A percentile compares a stretch with the other conserved stretches of the same genome.
Evolutionary conservation across 2,797 vertebrate genomes (phyloP).

Genomic region (Accipiter minullus): DNA sequence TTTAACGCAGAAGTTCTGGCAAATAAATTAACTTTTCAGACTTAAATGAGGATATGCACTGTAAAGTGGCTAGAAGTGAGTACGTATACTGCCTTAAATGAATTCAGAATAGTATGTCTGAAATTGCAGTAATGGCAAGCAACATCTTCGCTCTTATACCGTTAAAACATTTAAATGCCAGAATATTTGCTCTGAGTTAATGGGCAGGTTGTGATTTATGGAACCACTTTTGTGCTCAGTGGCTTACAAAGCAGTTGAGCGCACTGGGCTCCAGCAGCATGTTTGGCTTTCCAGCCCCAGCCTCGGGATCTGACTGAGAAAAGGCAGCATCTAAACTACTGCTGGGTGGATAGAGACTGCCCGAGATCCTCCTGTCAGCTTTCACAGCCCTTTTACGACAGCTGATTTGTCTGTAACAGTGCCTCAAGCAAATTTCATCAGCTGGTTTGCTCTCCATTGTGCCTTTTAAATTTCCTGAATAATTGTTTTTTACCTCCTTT

Average conservation of each 20-base stretch:
- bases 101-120: neutral
- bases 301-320: neutral
- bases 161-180: neutral
- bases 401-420: neutral
- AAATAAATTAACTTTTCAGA: slow-evolving; percentile 43
- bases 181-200: neutral
- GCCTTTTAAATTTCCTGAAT: neutral
- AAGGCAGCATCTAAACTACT: neutral
- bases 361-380: rapidly evolving
- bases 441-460: neutral
- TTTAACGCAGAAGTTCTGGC: slow-evolving; percentile 9
- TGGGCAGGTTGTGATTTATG: neutral
- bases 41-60: neutral
- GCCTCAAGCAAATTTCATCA: neutral
- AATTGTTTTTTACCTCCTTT: neutral
- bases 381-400: neutral
- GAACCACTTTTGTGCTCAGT: neutral
- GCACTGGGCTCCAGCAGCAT: neutral
- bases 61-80: neutral
- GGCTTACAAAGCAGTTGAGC: neutral
- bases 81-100: neutral
- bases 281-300: neutral
- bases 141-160: neutral
- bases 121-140: neutral
- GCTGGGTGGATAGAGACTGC: neutral